Evolutionary conservation across 1,140 invertebrate genomes (phyloP).

Genomic region (Geopemphigus sp.): DNA sequence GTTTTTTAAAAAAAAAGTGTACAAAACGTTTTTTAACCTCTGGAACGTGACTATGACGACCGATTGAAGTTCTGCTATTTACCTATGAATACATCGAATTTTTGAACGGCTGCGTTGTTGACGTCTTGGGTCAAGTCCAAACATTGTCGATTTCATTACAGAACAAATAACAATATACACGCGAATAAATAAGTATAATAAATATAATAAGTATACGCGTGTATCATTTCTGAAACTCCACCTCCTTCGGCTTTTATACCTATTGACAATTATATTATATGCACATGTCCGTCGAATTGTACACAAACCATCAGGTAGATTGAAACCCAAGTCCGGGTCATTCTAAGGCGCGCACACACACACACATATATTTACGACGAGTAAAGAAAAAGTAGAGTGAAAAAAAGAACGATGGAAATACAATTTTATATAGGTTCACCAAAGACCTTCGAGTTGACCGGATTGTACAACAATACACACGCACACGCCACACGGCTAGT

Average conservation of each 20-base stretch:
- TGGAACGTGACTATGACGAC: conserved; percentile 27
- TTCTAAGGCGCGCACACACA: background rate
- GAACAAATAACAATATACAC: background rate
- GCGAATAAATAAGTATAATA: background rate
- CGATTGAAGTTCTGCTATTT: conserved; percentile 10
- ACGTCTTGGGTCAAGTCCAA: conserved; percentile 24
- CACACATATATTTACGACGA: background rate
- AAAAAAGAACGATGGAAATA: background rate
- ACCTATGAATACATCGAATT: conserved; percentile 32
- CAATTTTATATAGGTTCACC: conserved; percentile 26
- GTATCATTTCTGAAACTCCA: background rate
- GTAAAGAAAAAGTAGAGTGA: no score
- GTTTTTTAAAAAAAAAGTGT: background rate
- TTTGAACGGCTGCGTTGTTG: background rate
- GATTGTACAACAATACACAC: background rate
- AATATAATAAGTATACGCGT: background rate
- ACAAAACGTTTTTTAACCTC: conserved; percentile 26
- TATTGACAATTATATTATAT: background rate
- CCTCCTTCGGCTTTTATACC: background rate
- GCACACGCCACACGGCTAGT: background rate
- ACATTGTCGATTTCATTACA: conserved; percentile 8
- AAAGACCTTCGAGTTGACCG: conserved; percentile 9
- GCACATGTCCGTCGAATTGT: background rate
- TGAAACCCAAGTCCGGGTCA: no score
- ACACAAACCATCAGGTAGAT: no score